phyloP scores from a whole-genome alignment of 2,113 vertebrate species.

The Tyto alba region DNA sequence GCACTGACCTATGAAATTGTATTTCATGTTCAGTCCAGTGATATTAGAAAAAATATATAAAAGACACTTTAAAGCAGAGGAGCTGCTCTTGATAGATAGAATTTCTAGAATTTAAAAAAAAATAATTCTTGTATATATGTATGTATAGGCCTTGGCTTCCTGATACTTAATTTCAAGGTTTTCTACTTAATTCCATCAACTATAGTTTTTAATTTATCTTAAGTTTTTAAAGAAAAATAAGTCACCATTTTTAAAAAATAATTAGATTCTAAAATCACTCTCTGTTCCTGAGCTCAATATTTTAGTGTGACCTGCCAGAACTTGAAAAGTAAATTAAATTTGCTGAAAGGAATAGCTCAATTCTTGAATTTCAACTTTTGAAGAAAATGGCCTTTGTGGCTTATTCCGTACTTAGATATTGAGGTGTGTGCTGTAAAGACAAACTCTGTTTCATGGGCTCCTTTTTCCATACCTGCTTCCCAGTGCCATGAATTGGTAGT shows the following conservation, averaged over 20 bases:
- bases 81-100: background rate
- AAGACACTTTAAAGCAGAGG: background rate
- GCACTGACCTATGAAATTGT: background rate
- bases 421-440: slow-evolving; percentile 35
- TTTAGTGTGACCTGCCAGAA: background rate
- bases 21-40: background rate
- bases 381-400: background rate
- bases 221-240: background rate
- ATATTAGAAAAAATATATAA: background rate
- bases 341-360: background rate
- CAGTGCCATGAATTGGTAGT: background rate
- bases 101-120: background rate
- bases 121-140: background rate
- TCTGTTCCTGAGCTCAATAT: background rate
- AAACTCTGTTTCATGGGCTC: background rate
- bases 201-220: background rate
- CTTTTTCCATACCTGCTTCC: background rate
- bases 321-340: slow-evolving; percentile 19
- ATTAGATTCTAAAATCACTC: background rate
- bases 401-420: slow-evolving; percentile 22
- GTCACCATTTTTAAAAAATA: background rate
- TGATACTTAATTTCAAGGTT: background rate
- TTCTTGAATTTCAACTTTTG: slow-evolving; percentile 9
- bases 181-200: background rate
- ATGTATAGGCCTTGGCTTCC: background rate